A percentile compares a stretch with the other conserved stretches of the same genome.
phyloP scores from a whole-genome alignment of 2,113 vertebrate species.

The Glaucomys volans region DNA sequence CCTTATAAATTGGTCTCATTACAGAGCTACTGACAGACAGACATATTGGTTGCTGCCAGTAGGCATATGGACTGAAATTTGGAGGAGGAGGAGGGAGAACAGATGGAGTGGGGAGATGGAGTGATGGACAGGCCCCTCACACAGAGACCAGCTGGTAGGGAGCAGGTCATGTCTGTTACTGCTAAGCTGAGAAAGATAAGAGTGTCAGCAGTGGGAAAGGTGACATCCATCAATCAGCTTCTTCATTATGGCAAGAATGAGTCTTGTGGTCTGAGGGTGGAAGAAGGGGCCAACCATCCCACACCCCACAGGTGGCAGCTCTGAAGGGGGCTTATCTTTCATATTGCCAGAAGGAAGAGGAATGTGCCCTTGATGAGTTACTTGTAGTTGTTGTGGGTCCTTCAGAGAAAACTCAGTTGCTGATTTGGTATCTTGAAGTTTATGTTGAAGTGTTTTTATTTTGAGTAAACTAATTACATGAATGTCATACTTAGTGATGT shows the following conservation, averaged over 20 bases:
- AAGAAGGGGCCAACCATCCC: slow-evolving; percentile 75
- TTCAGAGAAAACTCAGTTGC: background rate
- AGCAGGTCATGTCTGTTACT: slow-evolving; percentile 83
- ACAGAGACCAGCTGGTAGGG: slow-evolving; percentile 79
- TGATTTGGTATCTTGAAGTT: background rate
- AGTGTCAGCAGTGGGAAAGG: slow-evolving; percentile 78
- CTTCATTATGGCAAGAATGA: slow-evolving; percentile 87
- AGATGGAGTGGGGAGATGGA: slow-evolving; percentile 70
- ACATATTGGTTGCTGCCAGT: slow-evolving; percentile 87
- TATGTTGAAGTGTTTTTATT: slow-evolving; percentile 29
- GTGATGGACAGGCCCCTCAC: slow-evolving; percentile 79
- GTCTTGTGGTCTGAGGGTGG: slow-evolving; percentile 66
- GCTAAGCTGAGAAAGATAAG: slow-evolving; percentile 84
- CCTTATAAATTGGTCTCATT: slow-evolving; percentile 91
- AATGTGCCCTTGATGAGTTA: slow-evolving; percentile 78
- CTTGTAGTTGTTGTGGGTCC: background rate
- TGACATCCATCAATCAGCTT: slow-evolving; percentile 87
- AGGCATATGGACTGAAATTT: slow-evolving; percentile 83
- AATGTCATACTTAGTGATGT: background rate
- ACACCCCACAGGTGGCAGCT: slow-evolving; percentile 83
- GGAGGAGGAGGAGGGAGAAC: slow-evolving; percentile 52
- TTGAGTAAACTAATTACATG: background rate
- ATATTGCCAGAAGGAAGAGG: slow-evolving; percentile 78
- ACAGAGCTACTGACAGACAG: slow-evolving; percentile 91
- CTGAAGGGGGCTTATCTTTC: slow-evolving; percentile 83